phyloP scores from a whole-genome alignment of 2,113 vertebrate species.

The Ptychochromis oligacanthus region DNA sequence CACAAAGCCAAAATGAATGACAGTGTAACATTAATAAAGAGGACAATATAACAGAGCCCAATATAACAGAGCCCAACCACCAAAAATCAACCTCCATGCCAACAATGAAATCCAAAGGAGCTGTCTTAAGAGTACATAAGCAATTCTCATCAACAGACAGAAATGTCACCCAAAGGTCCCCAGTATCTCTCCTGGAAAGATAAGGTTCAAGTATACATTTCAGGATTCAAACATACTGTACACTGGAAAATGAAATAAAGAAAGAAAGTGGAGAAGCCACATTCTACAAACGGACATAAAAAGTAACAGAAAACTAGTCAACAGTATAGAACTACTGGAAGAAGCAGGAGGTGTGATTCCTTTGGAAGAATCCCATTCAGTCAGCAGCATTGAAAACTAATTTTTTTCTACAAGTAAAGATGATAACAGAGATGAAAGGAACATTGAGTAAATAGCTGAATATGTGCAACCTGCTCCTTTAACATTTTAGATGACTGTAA shows the following conservation, averaged over 20 bases:
- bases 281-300: slow-evolving; percentile 14
- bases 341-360: slow-evolving; percentile 43
- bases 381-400: slow-evolving; percentile 35
- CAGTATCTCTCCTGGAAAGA: slow-evolving; percentile 19
- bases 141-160: slow-evolving; percentile 8
- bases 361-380: slow-evolving; percentile 48
- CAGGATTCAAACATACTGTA: not conserved
- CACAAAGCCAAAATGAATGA: not conserved
- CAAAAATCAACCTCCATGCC: slow-evolving; percentile 32
- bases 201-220: not conserved
- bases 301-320: not conserved
- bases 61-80: slow-evolving; percentile 46
- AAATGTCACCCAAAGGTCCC: slow-evolving; percentile 21
- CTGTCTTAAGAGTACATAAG: slow-evolving; percentile 11
- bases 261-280: not conserved
- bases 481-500: not conserved
- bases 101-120: slow-evolving; percentile 34
- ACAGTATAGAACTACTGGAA: slow-evolving; percentile 33
- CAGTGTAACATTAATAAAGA: slow-evolving; percentile 3
- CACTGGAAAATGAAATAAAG: slow-evolving; percentile 11
- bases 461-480: slow-evolving; percentile 56
- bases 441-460: slow-evolving; percentile 3
- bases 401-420: slow-evolving; percentile 31
- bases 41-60: slow-evolving; percentile 19
- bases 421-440: slow-evolving; percentile 9